phyloP scores from a whole-genome alignment of 2,797 vertebrate genomes.

The Oryzias dopingdopingensis region DNA sequence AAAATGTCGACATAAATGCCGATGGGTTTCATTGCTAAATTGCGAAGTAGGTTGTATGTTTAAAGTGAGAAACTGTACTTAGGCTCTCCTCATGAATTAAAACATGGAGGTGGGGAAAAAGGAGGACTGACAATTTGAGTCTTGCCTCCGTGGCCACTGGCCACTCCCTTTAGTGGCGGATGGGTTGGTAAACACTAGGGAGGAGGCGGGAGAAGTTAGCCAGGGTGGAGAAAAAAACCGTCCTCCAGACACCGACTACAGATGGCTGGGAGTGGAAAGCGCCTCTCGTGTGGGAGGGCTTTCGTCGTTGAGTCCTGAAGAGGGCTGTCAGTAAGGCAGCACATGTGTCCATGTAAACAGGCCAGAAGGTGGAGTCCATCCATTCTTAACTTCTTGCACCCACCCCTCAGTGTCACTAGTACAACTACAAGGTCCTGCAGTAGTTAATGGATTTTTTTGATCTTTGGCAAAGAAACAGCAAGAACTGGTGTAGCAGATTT shows the following conservation, averaged over 20 bases:
- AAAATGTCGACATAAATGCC: constrained; percentile 3
- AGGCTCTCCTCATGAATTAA: neutral
- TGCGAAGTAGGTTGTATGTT: neutral
- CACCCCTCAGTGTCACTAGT: neutral
- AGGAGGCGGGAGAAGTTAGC: constrained; percentile 60
- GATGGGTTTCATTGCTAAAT: neutral
- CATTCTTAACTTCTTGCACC: constrained; percentile 17
- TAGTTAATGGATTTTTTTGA: neutral
- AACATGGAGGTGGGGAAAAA: constrained; percentile 21
- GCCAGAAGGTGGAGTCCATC: constrained; percentile 67
- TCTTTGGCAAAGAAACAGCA: no score
- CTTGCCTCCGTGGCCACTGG: constrained; percentile 72
- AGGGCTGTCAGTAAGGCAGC: constrained; percentile 66
- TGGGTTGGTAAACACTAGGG: constrained; percentile 52
- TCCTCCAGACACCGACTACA: constrained; percentile 40
- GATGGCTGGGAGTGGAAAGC: constrained; percentile 62
- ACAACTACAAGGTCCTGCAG: neutral
- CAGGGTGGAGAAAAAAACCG: constrained; percentile 44
- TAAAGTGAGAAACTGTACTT: neutral
- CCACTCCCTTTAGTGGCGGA: constrained; percentile 72
- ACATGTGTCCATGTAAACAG: constrained; percentile 77
- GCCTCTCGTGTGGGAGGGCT: constrained; percentile 63
- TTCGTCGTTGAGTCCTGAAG: constrained; percentile 41
- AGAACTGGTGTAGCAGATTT: no score
- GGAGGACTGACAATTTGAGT: constrained; percentile 51